phyloP scores from a whole-genome alignment of 2,113 vertebrate genomes.

The Tricholaema leucomelas region DNA sequence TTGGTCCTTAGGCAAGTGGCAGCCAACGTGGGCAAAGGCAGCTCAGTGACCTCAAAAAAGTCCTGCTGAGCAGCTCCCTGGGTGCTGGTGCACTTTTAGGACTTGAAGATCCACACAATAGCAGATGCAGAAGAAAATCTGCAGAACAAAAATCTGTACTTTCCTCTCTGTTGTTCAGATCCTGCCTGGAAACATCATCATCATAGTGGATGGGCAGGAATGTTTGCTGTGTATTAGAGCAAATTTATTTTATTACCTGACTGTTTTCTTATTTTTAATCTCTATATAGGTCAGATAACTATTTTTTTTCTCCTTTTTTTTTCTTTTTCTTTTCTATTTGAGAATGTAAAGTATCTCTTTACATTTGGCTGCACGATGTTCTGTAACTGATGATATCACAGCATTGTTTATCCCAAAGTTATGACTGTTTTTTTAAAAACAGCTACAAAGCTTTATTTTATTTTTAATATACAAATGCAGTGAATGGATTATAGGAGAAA shows the following conservation, averaged over 20 bases:
- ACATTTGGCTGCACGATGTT: background rate
- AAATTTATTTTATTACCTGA: background rate
- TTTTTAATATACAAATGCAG: background rate
- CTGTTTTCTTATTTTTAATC: background rate
- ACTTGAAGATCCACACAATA: background rate
- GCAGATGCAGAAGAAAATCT: background rate
- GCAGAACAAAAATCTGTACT: background rate
- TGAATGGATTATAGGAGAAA: background rate
- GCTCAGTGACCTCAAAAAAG: background rate
- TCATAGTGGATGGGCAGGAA: background rate
- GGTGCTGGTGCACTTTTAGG: background rate
- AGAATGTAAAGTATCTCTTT: background rate
- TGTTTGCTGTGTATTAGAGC: background rate
- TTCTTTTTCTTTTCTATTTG: background rate
- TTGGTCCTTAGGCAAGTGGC: background rate
- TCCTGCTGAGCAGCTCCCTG: fast-evolving
- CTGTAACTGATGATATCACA: background rate
- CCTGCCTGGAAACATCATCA: background rate
- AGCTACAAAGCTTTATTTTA: background rate
- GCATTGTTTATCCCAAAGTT: background rate
- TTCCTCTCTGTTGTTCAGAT: background rate
- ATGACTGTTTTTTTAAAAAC: background rate
- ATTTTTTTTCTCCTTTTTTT: background rate
- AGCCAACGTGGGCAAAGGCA: background rate
- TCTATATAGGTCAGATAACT: background rate